Evolutionary conservation across 2,888 invertebrate genomes (phyloP).

Genomic region (Torymus auratus): DNA sequence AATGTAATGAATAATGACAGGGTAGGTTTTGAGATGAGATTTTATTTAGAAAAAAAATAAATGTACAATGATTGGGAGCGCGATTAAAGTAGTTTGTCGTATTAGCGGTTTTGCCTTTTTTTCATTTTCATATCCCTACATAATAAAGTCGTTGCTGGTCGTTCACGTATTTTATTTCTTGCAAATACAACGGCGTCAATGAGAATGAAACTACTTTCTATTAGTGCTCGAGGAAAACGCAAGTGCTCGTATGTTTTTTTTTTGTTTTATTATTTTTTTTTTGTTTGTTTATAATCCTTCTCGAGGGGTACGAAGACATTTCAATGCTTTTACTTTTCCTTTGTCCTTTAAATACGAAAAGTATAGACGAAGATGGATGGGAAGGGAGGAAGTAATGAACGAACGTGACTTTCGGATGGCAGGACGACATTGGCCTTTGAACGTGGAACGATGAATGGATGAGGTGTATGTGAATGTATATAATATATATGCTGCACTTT

Average conservation of each 20-base stretch:
- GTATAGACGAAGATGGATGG: slow-evolving; percentile 28
- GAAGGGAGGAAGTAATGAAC: slow-evolving; percentile 12
- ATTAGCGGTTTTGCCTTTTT: slow-evolving; percentile 32
- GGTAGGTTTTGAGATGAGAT: slow-evolving; percentile 51
- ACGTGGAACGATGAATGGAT: slow-evolving; percentile 33
- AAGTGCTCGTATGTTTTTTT: slow-evolving; percentile 39
- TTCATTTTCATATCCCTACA: slow-evolving; percentile 24
- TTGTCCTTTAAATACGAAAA: slow-evolving; percentile 44
- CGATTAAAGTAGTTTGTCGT: slow-evolving; percentile 45
- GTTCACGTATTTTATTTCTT: slow-evolving; percentile 30
- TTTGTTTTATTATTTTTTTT: too few species aligned
- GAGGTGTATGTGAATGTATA: slow-evolving; percentile 35
- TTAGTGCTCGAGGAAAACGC: slow-evolving; percentile 47
- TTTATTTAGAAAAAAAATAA: slow-evolving; percentile 59
- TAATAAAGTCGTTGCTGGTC: slow-evolving; percentile 43
- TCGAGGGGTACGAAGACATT: slow-evolving; percentile 12
- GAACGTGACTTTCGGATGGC: slow-evolving; percentile 25
- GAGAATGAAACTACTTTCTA: slow-evolving; percentile 49
- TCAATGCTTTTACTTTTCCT: slow-evolving; percentile 20
- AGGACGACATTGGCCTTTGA: slow-evolving; percentile 38
- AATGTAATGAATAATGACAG: slow-evolving; percentile 42
- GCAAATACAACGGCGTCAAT: slow-evolving; percentile 38
- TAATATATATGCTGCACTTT: slow-evolving; percentile 38
- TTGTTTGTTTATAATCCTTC: not conserved
- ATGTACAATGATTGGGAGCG: slow-evolving; percentile 55